A percentile compares a stretch with the other conserved stretches of the same genome.
Conservation (phyloP, 2,797 vertebrate genomes). For the Cryptoprocta ferox region DNA sequence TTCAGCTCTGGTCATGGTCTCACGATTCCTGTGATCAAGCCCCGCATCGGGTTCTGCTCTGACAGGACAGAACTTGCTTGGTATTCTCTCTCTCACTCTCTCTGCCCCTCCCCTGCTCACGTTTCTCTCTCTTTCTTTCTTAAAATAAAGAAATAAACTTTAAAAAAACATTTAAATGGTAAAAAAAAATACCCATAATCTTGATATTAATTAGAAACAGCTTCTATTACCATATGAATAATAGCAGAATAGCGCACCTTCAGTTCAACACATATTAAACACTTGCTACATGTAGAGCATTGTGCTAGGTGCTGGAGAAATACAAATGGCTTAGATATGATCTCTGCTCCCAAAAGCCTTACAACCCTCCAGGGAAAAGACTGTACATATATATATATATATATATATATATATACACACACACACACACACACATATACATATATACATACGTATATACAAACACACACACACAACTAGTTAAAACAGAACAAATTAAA, state of each 20-base stretch:
- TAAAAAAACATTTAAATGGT: neutral
- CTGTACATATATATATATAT: no score
- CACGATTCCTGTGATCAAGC: no score
- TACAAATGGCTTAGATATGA: neutral
- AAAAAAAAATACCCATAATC: neutral
- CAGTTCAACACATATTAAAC: conserved; percentile 5
- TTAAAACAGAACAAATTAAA: neutral
- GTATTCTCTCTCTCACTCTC: no score
- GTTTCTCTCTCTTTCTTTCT: no score
- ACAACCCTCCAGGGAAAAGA: neutral
- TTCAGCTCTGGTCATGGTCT: no score
- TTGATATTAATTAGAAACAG: neutral
- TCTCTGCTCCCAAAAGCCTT: neutral
- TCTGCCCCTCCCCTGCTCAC: no score
- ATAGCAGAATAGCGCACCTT: neutral
- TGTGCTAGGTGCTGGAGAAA: neutral
- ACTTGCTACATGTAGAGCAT: neutral
- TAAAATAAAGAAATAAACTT: no score
- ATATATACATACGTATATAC: no score
- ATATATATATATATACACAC: neutral
- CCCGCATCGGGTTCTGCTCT: no score
- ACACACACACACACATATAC: neutral
- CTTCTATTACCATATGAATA: neutral
- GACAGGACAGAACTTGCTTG: no score
- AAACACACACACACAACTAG: neutral